phyloP scores from a whole-genome alignment of 2,888 invertebrate genomes.

The Drosophila paracracens region DNA sequence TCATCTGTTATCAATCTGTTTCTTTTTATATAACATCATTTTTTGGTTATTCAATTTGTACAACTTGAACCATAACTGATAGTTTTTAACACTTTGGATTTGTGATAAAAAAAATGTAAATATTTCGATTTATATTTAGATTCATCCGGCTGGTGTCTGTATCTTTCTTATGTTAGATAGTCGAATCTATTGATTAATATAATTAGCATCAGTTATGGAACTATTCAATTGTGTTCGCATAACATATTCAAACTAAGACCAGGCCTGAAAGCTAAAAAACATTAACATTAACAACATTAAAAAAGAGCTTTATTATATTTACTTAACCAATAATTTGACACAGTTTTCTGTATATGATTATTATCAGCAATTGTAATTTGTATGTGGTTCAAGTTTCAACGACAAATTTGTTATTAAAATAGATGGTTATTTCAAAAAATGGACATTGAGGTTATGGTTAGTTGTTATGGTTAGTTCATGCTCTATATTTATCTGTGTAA shows the following conservation, averaged over 20 bases:
- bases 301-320: too few relatives aligned
- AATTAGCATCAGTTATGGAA: not conserved
- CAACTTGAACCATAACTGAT: too few relatives aligned
- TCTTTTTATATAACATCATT: not conserved
- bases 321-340: not conserved
- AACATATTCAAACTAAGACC: not conserved
- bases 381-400: not conserved
- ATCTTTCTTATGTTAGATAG: rapidly evolving
- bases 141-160: not conserved
- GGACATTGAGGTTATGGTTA: constrained; percentile 2
- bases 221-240: not conserved
- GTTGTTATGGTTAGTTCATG: too few relatives aligned
- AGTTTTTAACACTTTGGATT: not conserved
- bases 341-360: not conserved
- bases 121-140: not conserved
- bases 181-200: not conserved
- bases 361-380: not conserved
- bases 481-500: not conserved
- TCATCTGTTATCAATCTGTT: not conserved
- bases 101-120: not conserved
- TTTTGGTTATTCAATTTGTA: not conserved
- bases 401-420: not conserved
- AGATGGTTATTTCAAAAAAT: not conserved
- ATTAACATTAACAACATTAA: too few relatives aligned
- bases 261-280: too few relatives aligned